phyloP scores from a whole-genome alignment of 2,888 invertebrate genomes.

The Resseliella maxima region DNA sequence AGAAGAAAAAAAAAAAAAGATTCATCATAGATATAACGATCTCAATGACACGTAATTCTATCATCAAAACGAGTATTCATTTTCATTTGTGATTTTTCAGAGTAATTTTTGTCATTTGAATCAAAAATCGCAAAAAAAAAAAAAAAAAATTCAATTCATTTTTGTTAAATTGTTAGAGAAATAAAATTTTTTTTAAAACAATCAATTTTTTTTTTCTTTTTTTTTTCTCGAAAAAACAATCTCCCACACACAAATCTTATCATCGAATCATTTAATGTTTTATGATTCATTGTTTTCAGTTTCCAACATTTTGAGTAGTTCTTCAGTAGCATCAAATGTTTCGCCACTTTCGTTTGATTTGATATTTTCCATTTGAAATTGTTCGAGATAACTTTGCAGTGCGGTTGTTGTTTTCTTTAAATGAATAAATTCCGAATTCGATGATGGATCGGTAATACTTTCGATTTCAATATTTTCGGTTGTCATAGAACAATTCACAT shows the following conservation, averaged over 20 bases:
- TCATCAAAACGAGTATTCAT: not conserved
- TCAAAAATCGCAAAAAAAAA: not conserved
- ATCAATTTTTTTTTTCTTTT: not conserved
- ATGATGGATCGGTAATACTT: not conserved
- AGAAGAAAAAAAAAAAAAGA: too few species aligned
- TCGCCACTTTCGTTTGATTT: not conserved
- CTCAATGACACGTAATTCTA: not conserved
- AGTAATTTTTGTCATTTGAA: constrained; percentile 22
- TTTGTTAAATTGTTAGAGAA: not conserved
- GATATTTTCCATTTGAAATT: constrained; percentile 55
- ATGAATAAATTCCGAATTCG: constrained; percentile 48
- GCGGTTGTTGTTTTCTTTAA: constrained; percentile 26
- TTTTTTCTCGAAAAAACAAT: not conserved
- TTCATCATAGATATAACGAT: not conserved
- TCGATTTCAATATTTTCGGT: constrained; percentile 19
- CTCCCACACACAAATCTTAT: not conserved
- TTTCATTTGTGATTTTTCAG: not conserved
- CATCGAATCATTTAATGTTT: not conserved
- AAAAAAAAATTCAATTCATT: not conserved
- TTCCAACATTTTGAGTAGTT: constrained; percentile 56
- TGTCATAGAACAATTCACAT: constrained; percentile 24
- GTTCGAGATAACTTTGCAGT: constrained; percentile 26
- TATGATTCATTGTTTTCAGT: constrained; percentile 20
- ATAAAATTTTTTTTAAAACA: not conserved
- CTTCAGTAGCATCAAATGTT: constrained; percentile 55